Conservation (phyloP, 2,888 invertebrate species). For the Cistogaster globosa region DNA sequence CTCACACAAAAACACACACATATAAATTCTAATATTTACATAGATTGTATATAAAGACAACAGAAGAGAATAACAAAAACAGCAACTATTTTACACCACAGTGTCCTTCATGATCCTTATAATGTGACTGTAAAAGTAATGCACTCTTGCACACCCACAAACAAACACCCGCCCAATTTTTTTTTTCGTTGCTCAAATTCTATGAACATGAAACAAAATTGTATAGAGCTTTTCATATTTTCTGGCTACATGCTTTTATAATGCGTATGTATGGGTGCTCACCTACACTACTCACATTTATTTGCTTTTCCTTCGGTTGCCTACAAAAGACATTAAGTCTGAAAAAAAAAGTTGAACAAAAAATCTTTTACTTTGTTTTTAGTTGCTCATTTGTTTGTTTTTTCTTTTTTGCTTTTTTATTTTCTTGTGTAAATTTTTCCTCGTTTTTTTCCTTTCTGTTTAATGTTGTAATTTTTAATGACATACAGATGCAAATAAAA, state of each 20-base stretch:
- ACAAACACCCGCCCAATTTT: neutral
- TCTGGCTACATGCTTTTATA: slow-evolving; percentile 49
- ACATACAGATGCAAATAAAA: slow-evolving; percentile 60
- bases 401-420: neutral
- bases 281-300: slow-evolving; percentile 20
- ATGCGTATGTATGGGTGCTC: slow-evolving; percentile 12
- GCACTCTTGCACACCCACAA: neutral
- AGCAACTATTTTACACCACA: slow-evolving; percentile 41
- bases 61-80: neutral
- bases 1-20: slow-evolving; percentile 12
- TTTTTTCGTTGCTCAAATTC: slow-evolving; percentile 7
- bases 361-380: slow-evolving; percentile 53
- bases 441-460: slow-evolving; percentile 20
- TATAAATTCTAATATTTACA: slow-evolving; percentile 39
- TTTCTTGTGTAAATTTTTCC: slow-evolving; percentile 10
- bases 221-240: slow-evolving; percentile 62
- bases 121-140: neutral
- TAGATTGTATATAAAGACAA: slow-evolving; percentile 45
- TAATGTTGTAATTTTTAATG: slow-evolving; percentile 70
- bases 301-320: slow-evolving; percentile 4
- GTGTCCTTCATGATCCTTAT: slow-evolving; percentile 51
- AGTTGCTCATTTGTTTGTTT: slow-evolving; percentile 31
- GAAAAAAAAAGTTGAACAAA: slow-evolving; percentile 11
- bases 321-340: slow-evolving; percentile 47
- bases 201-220: slow-evolving; percentile 26